phyloP scores from a whole-genome alignment of 2,113 vertebrate species.

The Sminthopsis crassicaudata region DNA sequence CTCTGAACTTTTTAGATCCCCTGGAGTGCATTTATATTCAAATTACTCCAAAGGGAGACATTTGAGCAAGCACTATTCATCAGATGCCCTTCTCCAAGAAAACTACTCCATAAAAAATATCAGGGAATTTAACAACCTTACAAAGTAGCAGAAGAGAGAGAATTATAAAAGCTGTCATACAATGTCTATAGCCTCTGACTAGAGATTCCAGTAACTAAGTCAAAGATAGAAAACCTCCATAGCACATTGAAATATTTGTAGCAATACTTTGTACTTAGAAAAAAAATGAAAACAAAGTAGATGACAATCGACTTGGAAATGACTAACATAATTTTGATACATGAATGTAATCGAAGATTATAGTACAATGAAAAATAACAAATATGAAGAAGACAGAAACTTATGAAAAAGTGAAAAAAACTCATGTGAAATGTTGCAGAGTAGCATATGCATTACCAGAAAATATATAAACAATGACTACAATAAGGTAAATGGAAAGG shows the following conservation, averaged over 20 bases:
- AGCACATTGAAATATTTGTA: not conserved
- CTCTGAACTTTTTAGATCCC: constrained; percentile 20
- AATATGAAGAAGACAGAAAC: not conserved
- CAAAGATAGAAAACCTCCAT: not conserved
- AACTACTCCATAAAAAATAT: not conserved
- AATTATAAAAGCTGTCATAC: not conserved
- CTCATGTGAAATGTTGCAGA: not conserved
- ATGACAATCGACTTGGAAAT: not conserved
- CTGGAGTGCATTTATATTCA: not conserved
- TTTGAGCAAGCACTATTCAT: not conserved
- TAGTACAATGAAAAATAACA: not conserved
- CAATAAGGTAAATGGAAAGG: not conserved
- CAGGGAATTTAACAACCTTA: not conserved
- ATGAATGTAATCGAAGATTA: not conserved
- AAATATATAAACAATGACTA: not conserved
- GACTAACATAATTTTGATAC: not conserved
- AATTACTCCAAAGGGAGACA: not conserved
- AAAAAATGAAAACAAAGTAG: not conserved
- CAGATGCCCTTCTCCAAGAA: not conserved
- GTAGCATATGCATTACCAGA: not conserved
- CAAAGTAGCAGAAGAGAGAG: not conserved
- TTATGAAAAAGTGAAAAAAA: not conserved
- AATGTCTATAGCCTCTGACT: not conserved
- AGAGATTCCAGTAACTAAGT: not conserved
- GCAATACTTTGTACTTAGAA: not conserved